phyloP scores from a whole-genome alignment of 2,888 invertebrate species.

The Gryllus longicercus region DNA sequence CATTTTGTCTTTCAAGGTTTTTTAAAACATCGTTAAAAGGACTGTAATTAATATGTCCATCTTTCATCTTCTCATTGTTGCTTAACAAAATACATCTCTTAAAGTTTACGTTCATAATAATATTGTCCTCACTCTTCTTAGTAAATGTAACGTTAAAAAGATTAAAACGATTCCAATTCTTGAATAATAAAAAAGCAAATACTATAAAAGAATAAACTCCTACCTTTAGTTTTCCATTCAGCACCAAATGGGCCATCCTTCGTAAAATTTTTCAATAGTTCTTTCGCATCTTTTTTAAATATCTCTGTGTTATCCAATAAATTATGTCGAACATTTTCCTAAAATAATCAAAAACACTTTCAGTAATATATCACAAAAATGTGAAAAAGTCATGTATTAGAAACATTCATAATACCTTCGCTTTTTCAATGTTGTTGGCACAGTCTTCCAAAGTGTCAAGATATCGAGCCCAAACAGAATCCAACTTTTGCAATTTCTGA shows the following conservation, averaged over 20 bases:
- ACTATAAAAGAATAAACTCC: too few species aligned
- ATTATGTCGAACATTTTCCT: conserved; percentile 66
- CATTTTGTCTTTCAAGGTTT: too few species aligned
- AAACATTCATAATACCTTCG: background rate
- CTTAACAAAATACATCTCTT: too few species aligned
- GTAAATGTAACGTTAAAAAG: too few species aligned
- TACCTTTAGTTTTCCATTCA: conserved; percentile 48
- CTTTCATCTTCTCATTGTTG: too few species aligned
- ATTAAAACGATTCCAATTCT: too few species aligned
- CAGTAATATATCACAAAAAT: background rate
- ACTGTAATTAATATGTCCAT: too few species aligned
- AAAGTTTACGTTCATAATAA: too few species aligned
- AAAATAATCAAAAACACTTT: conserved; percentile 10
- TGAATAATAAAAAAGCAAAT: too few species aligned
- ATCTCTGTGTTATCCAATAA: conserved; percentile 67
- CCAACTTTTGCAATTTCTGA: conserved; percentile 1
- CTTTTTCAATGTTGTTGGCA: too few species aligned
- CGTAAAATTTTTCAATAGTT: conserved; percentile 66
- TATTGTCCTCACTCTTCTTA: too few species aligned
- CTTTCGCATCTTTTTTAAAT: conserved; percentile 66
- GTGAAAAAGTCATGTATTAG: background rate
- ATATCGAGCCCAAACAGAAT: background rate
- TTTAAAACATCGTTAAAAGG: too few species aligned
- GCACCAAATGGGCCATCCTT: conserved; percentile 63
- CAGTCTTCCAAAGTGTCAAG: background rate